Evolutionary conservation across 2,797 vertebrate genomes (phyloP), one percentile per base, ranked within the genome.

Genomic region (Coregonus suidteri): DNA sequence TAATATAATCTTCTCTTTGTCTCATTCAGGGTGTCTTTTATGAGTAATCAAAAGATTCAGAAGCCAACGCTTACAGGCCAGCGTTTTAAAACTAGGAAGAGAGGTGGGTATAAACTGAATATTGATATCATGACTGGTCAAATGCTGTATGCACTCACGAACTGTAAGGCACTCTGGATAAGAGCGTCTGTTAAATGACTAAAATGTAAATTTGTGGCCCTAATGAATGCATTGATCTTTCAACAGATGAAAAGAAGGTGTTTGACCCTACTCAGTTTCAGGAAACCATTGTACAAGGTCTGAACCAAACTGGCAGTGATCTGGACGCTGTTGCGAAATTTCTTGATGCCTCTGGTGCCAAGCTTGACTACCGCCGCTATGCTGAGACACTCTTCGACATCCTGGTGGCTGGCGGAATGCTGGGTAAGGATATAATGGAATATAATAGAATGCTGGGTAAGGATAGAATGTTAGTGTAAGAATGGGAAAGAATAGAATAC

Each of bases 201-300:
- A 25, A 25, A 25, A 25, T 25, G 25, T 25, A 25, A 25, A 5
- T 54, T 25, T 15, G 15, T 59, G 30, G 18, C 30, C 31, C 14
- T 74, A 30, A 51, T 51, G 5, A 52, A 71, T 30, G 4, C 20
- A 2, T 47, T 71, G 9, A 20, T 71, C 16, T 82, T 76, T 86
- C 65, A 74, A 65, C 73, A 99, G 98, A 99, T 99, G 98, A 99
- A 96, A 99, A 99, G 95, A 97, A 99, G 96, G 98, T 96, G 91
- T 99, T 99, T 97, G 98, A 99, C 92, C 98, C 98, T 92, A 92
- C 97, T 93, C 97, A 98, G 92, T 99, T 99, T 95, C 97, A 98
- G 93, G 98, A 99, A 94, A 98, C 95, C 88, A 98, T 99, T 88
- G 96, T 99, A 92, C 98, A 98, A 96, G 98, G 98, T 93, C 95